Conservation (phyloP, 2,888 invertebrate species). For the Vandiemenella viatica region DNA sequence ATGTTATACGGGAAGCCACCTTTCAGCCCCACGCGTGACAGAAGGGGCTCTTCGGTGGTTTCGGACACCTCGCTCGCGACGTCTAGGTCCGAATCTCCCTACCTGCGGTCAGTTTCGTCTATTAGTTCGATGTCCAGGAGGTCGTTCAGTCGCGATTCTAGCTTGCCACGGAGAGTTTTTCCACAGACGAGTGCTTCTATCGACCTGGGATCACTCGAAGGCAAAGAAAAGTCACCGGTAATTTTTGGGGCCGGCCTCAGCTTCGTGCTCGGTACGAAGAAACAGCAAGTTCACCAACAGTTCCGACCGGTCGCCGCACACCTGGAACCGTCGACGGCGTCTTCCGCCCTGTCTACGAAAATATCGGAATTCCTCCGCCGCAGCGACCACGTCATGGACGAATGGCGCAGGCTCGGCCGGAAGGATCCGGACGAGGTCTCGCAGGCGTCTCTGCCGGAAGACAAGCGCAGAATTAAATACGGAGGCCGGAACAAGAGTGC, state of each 20-base stretch:
- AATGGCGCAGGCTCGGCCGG: conserved; percentile 61
- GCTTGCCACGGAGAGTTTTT: conserved; percentile 44
- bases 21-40: neutral
- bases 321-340: conserved; percentile 59
- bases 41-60: neutral
- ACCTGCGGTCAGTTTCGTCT: neutral
- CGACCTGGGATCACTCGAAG: conserved; percentile 31
- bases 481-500: conserved; percentile 52
- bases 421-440: conserved; percentile 34
- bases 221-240: conserved; percentile 59
- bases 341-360: conserved; percentile 56
- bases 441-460: conserved; percentile 13
- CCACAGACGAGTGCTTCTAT: conserved; percentile 35
- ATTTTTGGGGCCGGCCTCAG: conserved; percentile 70
- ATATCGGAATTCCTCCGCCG: conserved; percentile 65
- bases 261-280: conserved; percentile 46
- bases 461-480: conserved; percentile 13
- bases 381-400: conserved; percentile 79
- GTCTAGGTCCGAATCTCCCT: neutral
- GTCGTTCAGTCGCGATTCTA: neutral
- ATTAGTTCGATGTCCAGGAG: conserved; percentile 1
- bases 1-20: neutral
- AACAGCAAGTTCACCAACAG: conserved; percentile 7
- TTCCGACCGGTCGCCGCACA: conserved; percentile 54
- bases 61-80: neutral